phyloP scores from a whole-genome alignment of 1,140 invertebrate species.

The Hycleus phaleratus region DNA sequence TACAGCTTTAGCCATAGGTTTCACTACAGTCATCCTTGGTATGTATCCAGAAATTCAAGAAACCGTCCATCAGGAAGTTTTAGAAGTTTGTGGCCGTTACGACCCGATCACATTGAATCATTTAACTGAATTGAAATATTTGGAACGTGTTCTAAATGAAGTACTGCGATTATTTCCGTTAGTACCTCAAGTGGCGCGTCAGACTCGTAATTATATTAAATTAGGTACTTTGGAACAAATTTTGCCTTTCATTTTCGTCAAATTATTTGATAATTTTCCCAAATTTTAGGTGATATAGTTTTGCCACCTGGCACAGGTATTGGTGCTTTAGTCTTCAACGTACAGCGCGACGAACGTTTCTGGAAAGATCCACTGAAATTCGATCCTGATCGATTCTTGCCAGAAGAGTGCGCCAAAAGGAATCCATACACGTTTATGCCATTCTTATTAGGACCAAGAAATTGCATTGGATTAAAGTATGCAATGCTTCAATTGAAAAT shows the following conservation, averaged over 20 bases:
- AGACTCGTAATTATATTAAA: too few relatives aligned
- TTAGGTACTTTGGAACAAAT: background rate
- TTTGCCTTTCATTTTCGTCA: background rate
- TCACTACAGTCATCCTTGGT: background rate
- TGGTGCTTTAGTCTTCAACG: background rate
- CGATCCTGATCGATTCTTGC: constrained; percentile 60
- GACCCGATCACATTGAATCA: background rate
- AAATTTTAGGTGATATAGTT: background rate
- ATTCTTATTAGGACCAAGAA: background rate
- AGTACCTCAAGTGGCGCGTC: background rate
- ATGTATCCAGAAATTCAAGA: background rate
- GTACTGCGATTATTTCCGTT: background rate
- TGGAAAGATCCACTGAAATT: constrained; percentile 56
- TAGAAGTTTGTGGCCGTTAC: background rate
- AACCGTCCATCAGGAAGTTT: background rate
- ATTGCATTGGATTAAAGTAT: background rate
- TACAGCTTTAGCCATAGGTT: background rate
- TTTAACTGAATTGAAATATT: background rate
- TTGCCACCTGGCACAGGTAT: background rate
- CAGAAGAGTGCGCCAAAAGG: constrained; percentile 41
- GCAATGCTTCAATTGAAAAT: too few relatives aligned
- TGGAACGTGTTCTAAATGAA: background rate
- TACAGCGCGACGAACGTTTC: constrained; percentile 44
- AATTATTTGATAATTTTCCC: background rate
- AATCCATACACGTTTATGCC: constrained; percentile 25